Evolutionary conservation across 2,797 vertebrate species (phyloP), one percentile per base, ranked within the genome.

Genomic region (Thaleichthys pacificus): DNA sequence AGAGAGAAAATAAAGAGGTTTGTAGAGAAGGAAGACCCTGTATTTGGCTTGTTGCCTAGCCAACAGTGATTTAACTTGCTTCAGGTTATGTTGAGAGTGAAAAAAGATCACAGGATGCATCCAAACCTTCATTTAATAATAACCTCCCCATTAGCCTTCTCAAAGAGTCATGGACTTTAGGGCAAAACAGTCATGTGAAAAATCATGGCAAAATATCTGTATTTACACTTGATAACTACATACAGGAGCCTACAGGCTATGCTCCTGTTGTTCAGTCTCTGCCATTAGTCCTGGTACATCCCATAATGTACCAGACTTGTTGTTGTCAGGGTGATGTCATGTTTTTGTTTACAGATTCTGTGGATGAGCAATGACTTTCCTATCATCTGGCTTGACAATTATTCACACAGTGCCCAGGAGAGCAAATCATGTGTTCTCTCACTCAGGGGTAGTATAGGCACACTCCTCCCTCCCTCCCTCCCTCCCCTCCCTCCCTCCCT

Each of bases 311-410:
- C 32, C 5, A 42, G 21, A 11, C 38, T 21, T 66, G 22, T 42
- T 66, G 22, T 42, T 49, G 38, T 66, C 38, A 47, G 42, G 38
- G 64, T 66, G 15, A 66, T 22, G 64, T 66, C 49, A 67, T 67
- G 24, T 28, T 26, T 51, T 67, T 54, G 66, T 54, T 30, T 67
- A 67, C 51, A 26, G 47, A n/a, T 26, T 17, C 38, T 24, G 24
- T 22, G 26, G 66, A 30, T 67, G 47, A 54, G 66, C 22, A 28
- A 67, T 54, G 14, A 17, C 42, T 54, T 54, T 51, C 47, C 24
- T 54, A 67, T 67, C 66, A 67, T 67, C 66, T 24, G 66, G 22
- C 38, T 66, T 35, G 26, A 54, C 47, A 51, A 51, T 67, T 54
- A 67, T 67, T 51, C 66, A 54, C 42, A 9, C 17, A 67, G 51